A percentile compares a stretch with the other conserved stretches of the same genome.
Conservation (phyloP, 2,797 vertebrate species). For the Typhlichthys eigenmanni region DNA sequence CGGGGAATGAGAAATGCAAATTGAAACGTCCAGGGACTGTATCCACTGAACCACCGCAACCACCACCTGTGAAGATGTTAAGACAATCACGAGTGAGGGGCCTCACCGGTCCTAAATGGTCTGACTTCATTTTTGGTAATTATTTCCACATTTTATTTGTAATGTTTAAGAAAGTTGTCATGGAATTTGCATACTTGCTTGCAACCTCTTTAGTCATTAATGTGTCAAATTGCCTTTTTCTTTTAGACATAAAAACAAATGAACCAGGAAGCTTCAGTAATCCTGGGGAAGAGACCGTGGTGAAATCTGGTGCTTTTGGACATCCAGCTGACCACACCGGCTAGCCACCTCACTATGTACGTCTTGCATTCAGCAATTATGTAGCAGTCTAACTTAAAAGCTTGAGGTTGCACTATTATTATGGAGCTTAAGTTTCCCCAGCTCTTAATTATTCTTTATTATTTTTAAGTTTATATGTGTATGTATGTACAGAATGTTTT, state of each 20-base stretch:
- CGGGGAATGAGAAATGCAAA: constrained; percentile 57
- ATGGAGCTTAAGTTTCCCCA: constrained; percentile 30
- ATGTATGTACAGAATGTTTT: constrained; percentile 55
- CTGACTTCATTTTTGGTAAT: constrained; percentile 93
- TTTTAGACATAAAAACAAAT: constrained; percentile 57
- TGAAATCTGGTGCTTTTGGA: constrained; percentile 74
- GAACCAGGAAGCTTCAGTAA: constrained; percentile 49
- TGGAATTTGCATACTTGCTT: constrained; percentile 8
- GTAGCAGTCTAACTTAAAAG: constrained; percentile 82
- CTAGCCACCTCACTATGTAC: constrained; percentile 54
- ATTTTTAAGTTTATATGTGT: constrained; percentile 29
- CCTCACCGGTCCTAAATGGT: constrained; percentile 75
- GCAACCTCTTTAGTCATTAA: not conserved
- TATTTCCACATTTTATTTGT: constrained; percentile 22
- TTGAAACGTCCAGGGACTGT: constrained; percentile 48
- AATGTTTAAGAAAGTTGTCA: constrained; percentile 9
- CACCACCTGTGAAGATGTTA: constrained; percentile 72
- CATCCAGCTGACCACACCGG: constrained; percentile 66
- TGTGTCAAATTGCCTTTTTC: constrained; percentile 19
- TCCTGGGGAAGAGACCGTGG: constrained; percentile 61
- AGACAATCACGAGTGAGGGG: constrained; percentile 80
- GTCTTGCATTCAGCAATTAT: constrained; percentile 78
- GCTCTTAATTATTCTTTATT: constrained; percentile 31
- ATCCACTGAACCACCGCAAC: constrained; percentile 55
- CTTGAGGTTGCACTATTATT: constrained; percentile 83